A percentile compares a stretch with the other conserved stretches of the same genome.
Conservation (phyloP, 2,888 invertebrate species). For the Drosophila kambysellisi region DNA sequence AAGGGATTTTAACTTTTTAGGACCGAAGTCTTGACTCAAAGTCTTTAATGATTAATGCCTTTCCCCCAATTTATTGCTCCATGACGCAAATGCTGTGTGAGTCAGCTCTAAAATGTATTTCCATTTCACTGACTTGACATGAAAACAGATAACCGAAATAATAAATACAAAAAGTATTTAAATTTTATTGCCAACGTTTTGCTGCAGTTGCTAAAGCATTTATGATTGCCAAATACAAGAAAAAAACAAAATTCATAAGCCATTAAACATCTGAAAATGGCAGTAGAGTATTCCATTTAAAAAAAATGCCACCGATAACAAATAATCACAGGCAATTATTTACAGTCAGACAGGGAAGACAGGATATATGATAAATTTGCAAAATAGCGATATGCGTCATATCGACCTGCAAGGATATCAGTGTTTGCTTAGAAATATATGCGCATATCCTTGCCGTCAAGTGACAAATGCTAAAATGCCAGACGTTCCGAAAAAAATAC, state of each 20-base stretch:
- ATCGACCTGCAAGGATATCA: constrained; percentile 26
- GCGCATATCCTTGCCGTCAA: constrained; percentile 51
- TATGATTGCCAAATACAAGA: constrained; percentile 21
- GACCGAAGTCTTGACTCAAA: constrained; percentile 7
- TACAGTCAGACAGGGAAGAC: constrained; percentile 33
- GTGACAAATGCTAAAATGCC: constrained; percentile 62
- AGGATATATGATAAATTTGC: constrained; percentile 30
- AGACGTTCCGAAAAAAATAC: constrained; percentile 28
- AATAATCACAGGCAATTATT: constrained; percentile 68
- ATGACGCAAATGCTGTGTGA: constrained; percentile 23
- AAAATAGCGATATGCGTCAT: constrained; percentile 33
- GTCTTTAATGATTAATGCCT: constrained; percentile 37
- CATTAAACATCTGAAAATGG: constrained; percentile 24
- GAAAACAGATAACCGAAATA: constrained; percentile 25
- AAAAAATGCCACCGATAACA: constrained; percentile 34
- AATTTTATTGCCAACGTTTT: constrained; percentile 41
- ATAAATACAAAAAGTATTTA: constrained; percentile 24
- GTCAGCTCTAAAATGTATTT: constrained; percentile 28
- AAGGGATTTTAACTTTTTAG: constrained; percentile 6
- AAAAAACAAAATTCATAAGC: constrained; percentile 36
- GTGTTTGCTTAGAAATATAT: constrained; percentile 34
- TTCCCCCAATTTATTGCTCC: constrained; percentile 8
- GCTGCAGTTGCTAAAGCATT: constrained; percentile 40
- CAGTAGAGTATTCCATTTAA: constrained; percentile 4
- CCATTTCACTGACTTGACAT: constrained; percentile 34